Percentiles rank a stretch among this genome's conserved stretches.
These are phyloP conservation scores for Pangasius sanitwongsei DNA, from an alignment of 2,797 vertebrate species.

Conservation along the genomic window DNA sequence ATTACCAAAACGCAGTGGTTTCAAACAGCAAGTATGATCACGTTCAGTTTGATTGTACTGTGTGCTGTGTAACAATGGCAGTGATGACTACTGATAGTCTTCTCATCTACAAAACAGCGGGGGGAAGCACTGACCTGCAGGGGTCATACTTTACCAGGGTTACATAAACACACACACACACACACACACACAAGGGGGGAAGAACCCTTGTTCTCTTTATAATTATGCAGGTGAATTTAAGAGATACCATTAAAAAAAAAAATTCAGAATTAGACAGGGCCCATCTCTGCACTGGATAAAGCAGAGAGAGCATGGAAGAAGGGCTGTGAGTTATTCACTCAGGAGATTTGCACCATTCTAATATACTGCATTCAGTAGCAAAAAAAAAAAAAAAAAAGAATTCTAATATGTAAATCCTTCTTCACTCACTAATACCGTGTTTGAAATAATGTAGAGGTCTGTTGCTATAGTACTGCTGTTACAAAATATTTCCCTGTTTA, in stretches of 20 bases:
- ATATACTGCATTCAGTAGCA: not conserved
- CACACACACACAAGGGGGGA: constrained; percentile 15
- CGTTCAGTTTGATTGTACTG: not conserved
- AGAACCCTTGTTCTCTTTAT: not conserved
- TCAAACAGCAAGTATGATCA: constrained; percentile 35
- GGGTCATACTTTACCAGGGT: constrained; percentile 72
- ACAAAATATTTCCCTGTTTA: constrained; percentile 53
- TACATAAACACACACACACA: constrained; percentile 26
- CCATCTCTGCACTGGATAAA: not conserved
- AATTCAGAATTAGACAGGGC: not conserved
- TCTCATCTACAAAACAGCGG: constrained; percentile 21
- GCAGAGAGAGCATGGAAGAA: not conserved
- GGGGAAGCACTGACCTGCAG: constrained; percentile 64
- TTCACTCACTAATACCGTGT: constrained; percentile 2
- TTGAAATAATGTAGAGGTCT: constrained; percentile 23
- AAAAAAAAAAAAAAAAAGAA: constrained; percentile 26
- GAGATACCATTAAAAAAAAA: not conserved
- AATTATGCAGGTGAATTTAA: not conserved
- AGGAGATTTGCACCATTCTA: not conserved
- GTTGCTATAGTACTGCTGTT: constrained; percentile 23
- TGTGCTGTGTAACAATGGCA: constrained; percentile 4
- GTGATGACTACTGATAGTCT: not conserved
- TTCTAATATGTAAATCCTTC: constrained; percentile 19
- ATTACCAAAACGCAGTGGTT: constrained; percentile 37
- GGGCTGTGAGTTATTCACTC: not conserved